Evolutionary conservation across 2,113 vertebrate genomes (phyloP).

Genomic region (Acanthisitta chloris): DNA sequence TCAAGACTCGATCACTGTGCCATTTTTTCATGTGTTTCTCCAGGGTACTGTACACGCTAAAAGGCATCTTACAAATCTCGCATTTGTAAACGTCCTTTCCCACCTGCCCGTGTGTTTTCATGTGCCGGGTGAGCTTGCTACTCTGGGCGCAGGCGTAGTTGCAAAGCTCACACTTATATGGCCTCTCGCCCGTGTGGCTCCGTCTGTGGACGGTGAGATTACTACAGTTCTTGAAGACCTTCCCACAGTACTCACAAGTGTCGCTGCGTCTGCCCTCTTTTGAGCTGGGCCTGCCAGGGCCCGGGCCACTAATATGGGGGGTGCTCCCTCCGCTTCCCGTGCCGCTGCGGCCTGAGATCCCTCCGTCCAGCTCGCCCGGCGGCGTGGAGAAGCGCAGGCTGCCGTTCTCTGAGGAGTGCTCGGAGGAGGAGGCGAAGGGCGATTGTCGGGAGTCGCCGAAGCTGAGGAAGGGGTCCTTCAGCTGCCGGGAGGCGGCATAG

Average conservation of each 20-base stretch:
- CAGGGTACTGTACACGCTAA: conserved; percentile 99
- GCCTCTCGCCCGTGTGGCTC: conserved; percentile 99
- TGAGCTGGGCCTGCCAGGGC: conserved; percentile 92
- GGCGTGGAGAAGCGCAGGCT: conserved; percentile 99
- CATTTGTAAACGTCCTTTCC: conserved; percentile 99
- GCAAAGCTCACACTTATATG: conserved; percentile 99
- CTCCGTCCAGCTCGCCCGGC: conserved; percentile 95
- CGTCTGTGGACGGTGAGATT: conserved; percentile 99
- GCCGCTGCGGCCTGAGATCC: conserved; percentile 95
- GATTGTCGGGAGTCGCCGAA: conserved; percentile 99
- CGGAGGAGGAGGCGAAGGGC: conserved; percentile 97
- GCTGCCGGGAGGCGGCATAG: conserved; percentile 96
- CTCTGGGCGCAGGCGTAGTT: conserved; percentile 99
- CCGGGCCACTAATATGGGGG: conserved; percentile 93
- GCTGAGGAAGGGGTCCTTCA: conserved; percentile 98
- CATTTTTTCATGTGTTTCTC: conserved; percentile 99
- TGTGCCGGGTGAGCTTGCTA: conserved; percentile 99
- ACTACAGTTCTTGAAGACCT: conserved; percentile 99
- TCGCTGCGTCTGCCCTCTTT: conserved; percentile 98
- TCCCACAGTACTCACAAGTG: conserved; percentile 99
- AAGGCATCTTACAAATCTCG: conserved; percentile 99
- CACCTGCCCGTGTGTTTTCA: conserved; percentile 99
- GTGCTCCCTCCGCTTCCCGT: conserved; percentile 98
- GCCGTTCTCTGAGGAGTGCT: conserved; percentile 99
- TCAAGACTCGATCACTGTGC: conserved; percentile 99